Evolutionary conservation across 2,797 vertebrate genomes (phyloP), one percentile per base, ranked within the genome.

Genomic region (Anomalospiza imberbis): DNA sequence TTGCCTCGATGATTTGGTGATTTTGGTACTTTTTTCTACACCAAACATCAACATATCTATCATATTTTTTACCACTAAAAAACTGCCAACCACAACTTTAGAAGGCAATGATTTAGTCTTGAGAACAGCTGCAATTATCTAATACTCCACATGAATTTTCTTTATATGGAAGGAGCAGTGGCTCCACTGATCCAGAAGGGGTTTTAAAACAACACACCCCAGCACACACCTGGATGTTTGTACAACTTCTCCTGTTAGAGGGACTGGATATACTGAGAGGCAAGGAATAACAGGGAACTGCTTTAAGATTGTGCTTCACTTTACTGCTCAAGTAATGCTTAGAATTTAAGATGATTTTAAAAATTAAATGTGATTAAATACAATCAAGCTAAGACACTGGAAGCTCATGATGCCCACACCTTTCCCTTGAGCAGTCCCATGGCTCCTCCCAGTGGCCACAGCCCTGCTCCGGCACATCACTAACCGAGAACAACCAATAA

Each of bases 401-500:
- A 72, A 68, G 12, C 21, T 48, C 26, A 62, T 73, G 91, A 90
- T 40, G 36, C 44, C 89, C 88, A 73, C 73, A 20, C 20, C 4
- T 31, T n/a, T 26, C 55, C 45, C 60, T 85, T 40, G 47, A 81
- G 78, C 60, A 82, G 89, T 48, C 44, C 63, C 95, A 66, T 18
- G 88, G 94, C 93, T 94, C 93, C 95, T 95, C 93, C 93, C 75
- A 66, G 94, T 88, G 90, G 95, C 79, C 79, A 66, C 18, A 85
- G 26, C 32, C 57, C 68, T 54, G 11, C 40, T 73, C 73, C 47
- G 29, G 22, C 48, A 62, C 11, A 47, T 10, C 7, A 77, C 9
- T 38, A 4, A 38, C 3, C 9, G 17, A 34, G 60, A 57, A 61
- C 4, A 17, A 17, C 5, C 36, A 74, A 29, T 6, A 11, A 62